phyloP scores from a whole-genome alignment of 2,797 vertebrate genomes.

The Crossoptilon crossoptilon region DNA sequence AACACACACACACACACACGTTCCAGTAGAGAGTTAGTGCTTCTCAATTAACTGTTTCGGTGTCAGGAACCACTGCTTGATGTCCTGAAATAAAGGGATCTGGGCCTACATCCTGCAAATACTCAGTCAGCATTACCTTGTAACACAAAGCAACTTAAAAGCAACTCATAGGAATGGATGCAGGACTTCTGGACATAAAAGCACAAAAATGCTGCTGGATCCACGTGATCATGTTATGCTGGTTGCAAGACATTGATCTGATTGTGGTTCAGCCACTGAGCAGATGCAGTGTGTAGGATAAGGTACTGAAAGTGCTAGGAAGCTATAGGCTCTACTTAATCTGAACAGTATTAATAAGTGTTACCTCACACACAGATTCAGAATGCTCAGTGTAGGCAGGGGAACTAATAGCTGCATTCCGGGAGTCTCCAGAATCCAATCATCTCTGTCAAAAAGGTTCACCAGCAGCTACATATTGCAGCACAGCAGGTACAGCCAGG shows the following conservation, averaged over 20 bases:
- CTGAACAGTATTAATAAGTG: conserved; percentile 16
- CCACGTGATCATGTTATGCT: background rate
- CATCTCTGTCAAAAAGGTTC: background rate
- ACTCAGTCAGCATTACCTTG: background rate
- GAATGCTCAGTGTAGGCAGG: background rate
- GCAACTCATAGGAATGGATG: background rate
- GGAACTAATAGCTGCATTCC: conserved; percentile 1
- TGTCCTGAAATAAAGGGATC: conserved; percentile 18
- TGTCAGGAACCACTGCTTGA: background rate
- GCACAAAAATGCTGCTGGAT: background rate
- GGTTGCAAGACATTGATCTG: background rate
- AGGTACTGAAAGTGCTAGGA: background rate
- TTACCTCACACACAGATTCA: background rate
- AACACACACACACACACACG: conserved; percentile 32
- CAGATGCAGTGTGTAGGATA: background rate
- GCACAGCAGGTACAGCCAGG: background rate
- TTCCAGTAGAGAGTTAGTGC: conserved; percentile 37
- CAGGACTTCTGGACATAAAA: background rate
- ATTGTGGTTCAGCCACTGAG: background rate
- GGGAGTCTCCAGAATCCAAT: conserved; percentile 29
- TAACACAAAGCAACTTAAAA: background rate
- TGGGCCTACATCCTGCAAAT: conserved; percentile 1
- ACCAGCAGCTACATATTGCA: background rate
- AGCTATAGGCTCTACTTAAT: background rate
- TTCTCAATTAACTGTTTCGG: conserved; percentile 67